A percentile compares a stretch with the other conserved stretches of the same genome.
Evolutionary conservation across 2,888 invertebrate species (phyloP).

Genomic region (Trichogramma dendrolimi): DNA sequence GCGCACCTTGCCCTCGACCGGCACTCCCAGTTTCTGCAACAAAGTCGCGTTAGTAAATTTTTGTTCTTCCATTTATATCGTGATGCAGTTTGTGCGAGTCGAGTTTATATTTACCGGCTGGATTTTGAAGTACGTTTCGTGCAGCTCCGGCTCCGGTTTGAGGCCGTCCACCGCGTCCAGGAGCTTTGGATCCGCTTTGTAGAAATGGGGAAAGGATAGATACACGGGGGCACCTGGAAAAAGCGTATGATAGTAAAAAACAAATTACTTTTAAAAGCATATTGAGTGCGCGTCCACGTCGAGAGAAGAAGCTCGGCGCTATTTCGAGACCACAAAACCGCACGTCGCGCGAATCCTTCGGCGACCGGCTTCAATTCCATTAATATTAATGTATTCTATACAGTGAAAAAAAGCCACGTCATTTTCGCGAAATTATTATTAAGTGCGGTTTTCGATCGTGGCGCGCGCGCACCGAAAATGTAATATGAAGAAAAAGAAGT

Average conservation of each 20-base stretch:
- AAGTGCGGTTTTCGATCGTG: too few relatives aligned
- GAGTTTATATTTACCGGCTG: constrained; percentile 65
- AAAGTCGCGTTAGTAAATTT: not conserved
- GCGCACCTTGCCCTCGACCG: constrained; percentile 75
- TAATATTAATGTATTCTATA: too few relatives aligned
- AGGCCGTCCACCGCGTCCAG: constrained; percentile 69
- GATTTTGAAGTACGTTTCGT: constrained; percentile 77
- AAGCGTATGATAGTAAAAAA: not conserved
- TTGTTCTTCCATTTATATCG: not conserved
- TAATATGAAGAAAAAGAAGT: too few relatives aligned
- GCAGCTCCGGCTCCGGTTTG: constrained; percentile 64
- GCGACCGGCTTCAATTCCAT: too few relatives aligned
- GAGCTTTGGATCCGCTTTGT: constrained; percentile 70
- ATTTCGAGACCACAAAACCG: too few relatives aligned
- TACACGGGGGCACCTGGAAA: constrained; percentile 77
- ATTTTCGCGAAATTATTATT: too few relatives aligned
- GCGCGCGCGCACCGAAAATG: too few relatives aligned
- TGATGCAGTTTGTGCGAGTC: not conserved
- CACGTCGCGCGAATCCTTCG: too few relatives aligned
- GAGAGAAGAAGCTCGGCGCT: too few relatives aligned
- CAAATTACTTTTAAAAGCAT: not conserved
- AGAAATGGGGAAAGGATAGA: constrained; percentile 86
- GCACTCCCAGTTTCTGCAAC: constrained; percentile 76
- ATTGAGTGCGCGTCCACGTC: not conserved
- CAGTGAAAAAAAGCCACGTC: too few relatives aligned